A percentile compares a stretch with the other conserved stretches of the same genome.
These are phyloP conservation scores for Hyppa rectilinea DNA, from an alignment of 2,888 invertebrate genomes.

Conservation along the genomic window DNA sequence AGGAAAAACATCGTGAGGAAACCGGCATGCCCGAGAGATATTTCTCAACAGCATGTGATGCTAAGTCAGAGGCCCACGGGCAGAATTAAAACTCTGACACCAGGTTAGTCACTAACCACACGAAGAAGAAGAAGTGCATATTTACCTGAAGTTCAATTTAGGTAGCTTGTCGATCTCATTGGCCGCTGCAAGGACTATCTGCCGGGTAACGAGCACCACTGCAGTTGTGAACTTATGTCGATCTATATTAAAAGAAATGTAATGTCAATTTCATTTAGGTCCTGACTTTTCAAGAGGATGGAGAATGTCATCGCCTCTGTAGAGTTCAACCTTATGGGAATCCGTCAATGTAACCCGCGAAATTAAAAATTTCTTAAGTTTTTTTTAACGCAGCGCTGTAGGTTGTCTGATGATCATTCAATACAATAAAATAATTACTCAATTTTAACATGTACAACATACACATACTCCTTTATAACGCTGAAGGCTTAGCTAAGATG, in stretches of 20 bases:
- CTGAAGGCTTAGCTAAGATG: too few relatives aligned
- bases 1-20: too few relatives aligned
- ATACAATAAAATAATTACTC: not conserved
- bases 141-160: constrained; percentile 13
- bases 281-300: not conserved
- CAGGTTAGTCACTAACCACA: too few relatives aligned
- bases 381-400: not conserved
- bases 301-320: too few relatives aligned
- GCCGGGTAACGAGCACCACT: constrained; percentile 19
- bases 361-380: not conserved
- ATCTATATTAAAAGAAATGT: constrained; percentile 1
- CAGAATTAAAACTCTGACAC: too few relatives aligned
- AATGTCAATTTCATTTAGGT: not conserved
- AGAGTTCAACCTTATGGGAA: too few relatives aligned
- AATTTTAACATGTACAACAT: too few relatives aligned
- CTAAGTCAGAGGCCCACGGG: too few relatives aligned
- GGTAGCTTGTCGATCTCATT: constrained; percentile 21
- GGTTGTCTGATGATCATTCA: not conserved
- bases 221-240: constrained; percentile 15
- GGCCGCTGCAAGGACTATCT: constrained; percentile 18
- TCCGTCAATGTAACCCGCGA: not conserved
- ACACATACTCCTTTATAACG: too few relatives aligned
- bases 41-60: too few relatives aligned
- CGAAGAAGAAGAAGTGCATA: too few relatives aligned
- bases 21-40: too few relatives aligned